phyloP scores from a whole-genome alignment of 53 echinoderm and acorn worm genomes.

The Antedon mediterranea region DNA sequence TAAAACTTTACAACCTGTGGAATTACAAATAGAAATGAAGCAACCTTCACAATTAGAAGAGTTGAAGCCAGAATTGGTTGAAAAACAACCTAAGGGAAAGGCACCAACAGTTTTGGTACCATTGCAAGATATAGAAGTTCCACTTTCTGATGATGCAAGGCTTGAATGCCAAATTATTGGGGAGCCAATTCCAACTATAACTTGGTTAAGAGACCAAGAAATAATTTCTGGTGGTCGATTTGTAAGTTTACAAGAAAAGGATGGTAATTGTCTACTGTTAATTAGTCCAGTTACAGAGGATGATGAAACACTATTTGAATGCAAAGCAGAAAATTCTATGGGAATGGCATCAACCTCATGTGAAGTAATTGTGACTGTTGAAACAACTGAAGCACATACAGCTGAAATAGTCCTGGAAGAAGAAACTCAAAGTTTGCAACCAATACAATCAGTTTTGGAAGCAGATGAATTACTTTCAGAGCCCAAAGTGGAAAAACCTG shows the following conservation, averaged over 20 bases:
- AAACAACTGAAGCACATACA: slow-evolving; percentile 4
- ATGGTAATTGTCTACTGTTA: not conserved
- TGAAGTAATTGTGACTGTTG: slow-evolving; percentile 22
- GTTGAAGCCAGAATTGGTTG: too few relatives aligned
- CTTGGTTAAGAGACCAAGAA: not conserved
- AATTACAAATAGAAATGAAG: slow-evolving; percentile 30
- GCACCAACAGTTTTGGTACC: not conserved
- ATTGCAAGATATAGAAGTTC: not conserved
- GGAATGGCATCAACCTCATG: slow-evolving; percentile 14
- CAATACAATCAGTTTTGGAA: not conserved
- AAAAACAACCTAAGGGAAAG: too few relatives aligned
- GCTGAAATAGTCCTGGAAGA: not conserved
- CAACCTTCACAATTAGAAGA: not conserved
- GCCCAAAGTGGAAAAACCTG: not conserved
- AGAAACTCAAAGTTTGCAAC: not conserved
- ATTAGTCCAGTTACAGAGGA: not conserved
- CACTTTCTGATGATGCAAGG: not conserved
- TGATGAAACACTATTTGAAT: slow-evolving; percentile 7
- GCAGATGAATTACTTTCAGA: not conserved
- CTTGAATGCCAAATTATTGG: not conserved
- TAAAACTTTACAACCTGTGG: slow-evolving; percentile 23
- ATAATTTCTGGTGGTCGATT: not conserved
- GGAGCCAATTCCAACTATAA: not conserved
- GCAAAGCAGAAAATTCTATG: not conserved
- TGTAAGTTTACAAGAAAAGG: not conserved